phyloP scores from a whole-genome alignment of 2,113 vertebrate species.

The Pseudorectes ferrugineus region DNA sequence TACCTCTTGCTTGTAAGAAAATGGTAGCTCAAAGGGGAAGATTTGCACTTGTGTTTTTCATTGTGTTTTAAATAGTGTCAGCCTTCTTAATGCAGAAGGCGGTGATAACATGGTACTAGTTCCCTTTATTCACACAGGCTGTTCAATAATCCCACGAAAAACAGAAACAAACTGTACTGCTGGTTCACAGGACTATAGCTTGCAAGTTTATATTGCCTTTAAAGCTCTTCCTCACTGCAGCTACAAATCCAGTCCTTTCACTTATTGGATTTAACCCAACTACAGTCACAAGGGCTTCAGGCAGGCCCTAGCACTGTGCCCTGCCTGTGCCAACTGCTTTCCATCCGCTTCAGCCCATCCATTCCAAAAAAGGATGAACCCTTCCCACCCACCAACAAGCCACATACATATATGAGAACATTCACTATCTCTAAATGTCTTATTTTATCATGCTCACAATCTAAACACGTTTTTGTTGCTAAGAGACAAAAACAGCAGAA shows the following conservation, averaged over 20 bases:
- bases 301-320: neutral
- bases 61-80: neutral
- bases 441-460: slow-evolving; percentile 7
- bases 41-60: neutral
- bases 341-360: neutral
- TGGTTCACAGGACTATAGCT: neutral
- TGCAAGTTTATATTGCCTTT: neutral
- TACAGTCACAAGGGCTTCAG: neutral
- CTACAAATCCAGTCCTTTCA: neutral
- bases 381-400: neutral
- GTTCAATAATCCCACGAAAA: neutral
- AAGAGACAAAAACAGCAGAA: slow-evolving; percentile 38
- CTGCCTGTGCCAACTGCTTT: neutral
- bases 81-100: neutral
- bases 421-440: neutral
- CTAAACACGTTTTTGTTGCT: slow-evolving; percentile 51
- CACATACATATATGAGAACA: slow-evolving; percentile 5
- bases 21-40: neutral
- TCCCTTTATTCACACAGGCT: neutral
- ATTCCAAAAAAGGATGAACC: neutral
- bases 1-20: neutral
- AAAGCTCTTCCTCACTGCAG: neutral
- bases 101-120: neutral
- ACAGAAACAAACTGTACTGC: neutral
- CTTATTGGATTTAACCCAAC: neutral